Conservation (phyloP, 1,140 invertebrate genomes). For the Protaetia brevitarsis region DNA sequence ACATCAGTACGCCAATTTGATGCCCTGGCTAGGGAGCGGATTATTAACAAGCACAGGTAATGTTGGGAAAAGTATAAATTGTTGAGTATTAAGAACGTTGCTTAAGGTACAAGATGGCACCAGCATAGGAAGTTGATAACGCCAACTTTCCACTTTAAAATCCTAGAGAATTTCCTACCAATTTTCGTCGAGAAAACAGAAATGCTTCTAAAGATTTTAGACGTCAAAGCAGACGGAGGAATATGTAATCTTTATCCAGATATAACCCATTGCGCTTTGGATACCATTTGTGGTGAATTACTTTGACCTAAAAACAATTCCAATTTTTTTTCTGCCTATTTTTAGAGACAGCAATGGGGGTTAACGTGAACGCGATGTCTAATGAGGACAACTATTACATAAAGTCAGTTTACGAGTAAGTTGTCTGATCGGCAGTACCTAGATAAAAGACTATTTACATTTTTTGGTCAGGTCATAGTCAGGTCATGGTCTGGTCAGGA, state of each 20-base stretch:
- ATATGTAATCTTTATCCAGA: conserved; percentile 72
- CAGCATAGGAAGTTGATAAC: conserved; percentile 76
- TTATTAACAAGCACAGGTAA: conserved; percentile 56
- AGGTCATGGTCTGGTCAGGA: too few species aligned
- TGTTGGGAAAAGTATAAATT: background rate
- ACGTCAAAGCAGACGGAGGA: conserved; percentile 57
- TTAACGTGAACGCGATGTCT: conserved; percentile 1
- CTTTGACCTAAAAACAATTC: conserved; percentile 7
- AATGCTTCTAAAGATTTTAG: conserved; percentile 64
- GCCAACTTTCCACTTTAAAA: conserved; percentile 87
- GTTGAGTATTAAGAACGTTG: background rate
- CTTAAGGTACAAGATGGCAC: conserved; percentile 63
- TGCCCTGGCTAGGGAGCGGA: conserved; percentile 54
- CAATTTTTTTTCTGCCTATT: background rate
- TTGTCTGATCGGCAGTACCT: background rate
- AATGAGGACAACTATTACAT: background rate
- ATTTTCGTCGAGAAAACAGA: conserved; percentile 77
- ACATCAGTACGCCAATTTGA: conserved; percentile 55
- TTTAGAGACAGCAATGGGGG: conserved; percentile 13
- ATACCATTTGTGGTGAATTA: conserved; percentile 67
- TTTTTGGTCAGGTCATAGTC: too few species aligned
- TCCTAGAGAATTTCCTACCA: conserved; percentile 79
- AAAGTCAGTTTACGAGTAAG: conserved; percentile 9
- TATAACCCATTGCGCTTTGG: conserved; percentile 72
- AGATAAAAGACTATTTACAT: background rate